A percentile compares a stretch with the other conserved stretches of the same genome.
Conservation (phyloP, 2,888 invertebrate genomes). For the Tolmerus cingulatus region DNA sequence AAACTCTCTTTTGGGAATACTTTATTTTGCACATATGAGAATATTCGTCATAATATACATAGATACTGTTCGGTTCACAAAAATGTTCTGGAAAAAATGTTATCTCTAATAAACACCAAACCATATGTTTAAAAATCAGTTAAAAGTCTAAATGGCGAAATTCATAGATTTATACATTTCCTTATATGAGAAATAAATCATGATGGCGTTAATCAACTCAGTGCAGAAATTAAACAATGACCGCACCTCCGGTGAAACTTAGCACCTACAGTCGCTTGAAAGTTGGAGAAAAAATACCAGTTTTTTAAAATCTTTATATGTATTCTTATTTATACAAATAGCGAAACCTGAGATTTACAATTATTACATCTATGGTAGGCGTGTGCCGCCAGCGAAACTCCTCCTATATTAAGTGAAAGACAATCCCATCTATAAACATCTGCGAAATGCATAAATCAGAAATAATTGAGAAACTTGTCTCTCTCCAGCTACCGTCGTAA, state of each 20-base stretch:
- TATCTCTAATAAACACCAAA: no score
- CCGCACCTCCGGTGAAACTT: background rate
- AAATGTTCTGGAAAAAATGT: no score
- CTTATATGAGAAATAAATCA: no score
- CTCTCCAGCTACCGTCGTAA: background rate
- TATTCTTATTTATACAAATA: background rate
- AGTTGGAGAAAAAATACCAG: background rate
- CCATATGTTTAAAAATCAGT: no score
- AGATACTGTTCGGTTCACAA: no score
- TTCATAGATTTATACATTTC: no score
- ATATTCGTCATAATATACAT: no score
- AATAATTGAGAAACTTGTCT: background rate
- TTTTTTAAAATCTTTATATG: background rate
- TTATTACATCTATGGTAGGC: background rate
- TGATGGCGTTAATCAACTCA: background rate
- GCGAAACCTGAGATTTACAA: background rate
- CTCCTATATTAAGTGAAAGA: background rate
- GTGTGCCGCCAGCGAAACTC: background rate
- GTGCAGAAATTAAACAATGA: background rate
- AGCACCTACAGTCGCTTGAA: background rate
- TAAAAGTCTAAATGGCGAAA: no score
- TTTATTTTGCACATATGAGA: no score
- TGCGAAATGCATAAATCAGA: background rate
- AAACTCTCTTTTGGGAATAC: no score
- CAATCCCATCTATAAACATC: background rate